Conservation (phyloP, 2,888 invertebrate genomes). For the Calephelis perditalis region DNA sequence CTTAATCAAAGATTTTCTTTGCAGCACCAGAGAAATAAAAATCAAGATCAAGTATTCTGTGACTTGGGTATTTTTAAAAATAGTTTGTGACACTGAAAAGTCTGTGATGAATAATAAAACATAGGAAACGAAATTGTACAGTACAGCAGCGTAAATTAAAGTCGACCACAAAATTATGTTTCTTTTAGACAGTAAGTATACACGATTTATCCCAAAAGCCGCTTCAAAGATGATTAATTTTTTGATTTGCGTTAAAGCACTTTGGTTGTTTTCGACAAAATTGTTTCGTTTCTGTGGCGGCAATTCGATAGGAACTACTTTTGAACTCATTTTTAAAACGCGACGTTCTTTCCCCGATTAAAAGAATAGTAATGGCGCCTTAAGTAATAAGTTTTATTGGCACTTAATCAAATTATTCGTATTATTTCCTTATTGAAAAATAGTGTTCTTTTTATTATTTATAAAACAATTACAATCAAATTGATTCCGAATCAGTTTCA, state of each 20-base stretch:
- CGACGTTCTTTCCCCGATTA: neutral
- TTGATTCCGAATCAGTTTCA: too few species aligned
- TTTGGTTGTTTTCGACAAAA: neutral
- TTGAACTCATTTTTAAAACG: neutral
- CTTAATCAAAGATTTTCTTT: slow-evolving; percentile 14
- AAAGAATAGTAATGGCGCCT: neutral
- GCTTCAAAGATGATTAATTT: slow-evolving; percentile 23
- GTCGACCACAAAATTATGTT: slow-evolving; percentile 17
- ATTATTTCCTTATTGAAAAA: too few species aligned
- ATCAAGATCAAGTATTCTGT: slow-evolving; percentile 20
- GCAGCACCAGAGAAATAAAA: slow-evolving; percentile 17
- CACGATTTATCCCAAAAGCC: slow-evolving; percentile 26
- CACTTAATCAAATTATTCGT: too few species aligned
- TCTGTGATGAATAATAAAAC: neutral
- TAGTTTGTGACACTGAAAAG: neutral
- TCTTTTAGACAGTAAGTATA: slow-evolving; percentile 18
- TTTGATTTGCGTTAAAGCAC: slow-evolving; percentile 18
- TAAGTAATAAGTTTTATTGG: too few species aligned
- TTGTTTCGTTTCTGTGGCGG: neutral
- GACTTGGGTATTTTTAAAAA: slow-evolving; percentile 16
- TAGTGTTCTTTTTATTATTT: too few species aligned
- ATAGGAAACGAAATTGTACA: slow-evolving; percentile 5
- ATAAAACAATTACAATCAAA: too few species aligned
- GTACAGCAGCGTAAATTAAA: slow-evolving; percentile 17
- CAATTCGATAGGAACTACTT: neutral